Base-by-base conservation (phyloP, 2,888 invertebrate genomes). In the Globia sparganii region DNA sequence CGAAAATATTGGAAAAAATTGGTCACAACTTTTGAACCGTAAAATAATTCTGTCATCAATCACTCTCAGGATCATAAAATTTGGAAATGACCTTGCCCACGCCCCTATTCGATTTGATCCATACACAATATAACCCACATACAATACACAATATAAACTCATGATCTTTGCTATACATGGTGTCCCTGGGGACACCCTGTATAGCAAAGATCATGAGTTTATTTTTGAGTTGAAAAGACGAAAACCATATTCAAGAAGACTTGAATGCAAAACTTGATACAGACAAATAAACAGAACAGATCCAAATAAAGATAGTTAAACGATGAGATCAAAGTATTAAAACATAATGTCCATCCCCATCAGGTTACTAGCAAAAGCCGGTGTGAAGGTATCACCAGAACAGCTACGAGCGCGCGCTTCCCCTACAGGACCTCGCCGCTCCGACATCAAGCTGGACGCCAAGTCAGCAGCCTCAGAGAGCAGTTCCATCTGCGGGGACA, bases 381-480 rank as follows among this genome's bases (percentile, higher is more conserved):
- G 99, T 18, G 98, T 99, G 18, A 98, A 98, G 93, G 98, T 98
- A 72, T 98, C 98, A 13, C 97, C 98, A 0, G 98, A 98, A 31
- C 98, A 99, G 91, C 94, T 99, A 37, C 96, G 98, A 58, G 98
- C 99, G 0, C 97, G 99, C 46, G 98, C 98, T 0, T 99, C 99
- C 0, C 98, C 99, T 0, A 99, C 99, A 3, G 98, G 98, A 6
- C 98, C 98, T 4, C 97, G 98, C 25, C 97, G 98, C 66, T 98
- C 98, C 15, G 98, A 98, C 92, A 97, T 98, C 89, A 98, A 98
- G 91, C 94, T 98, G 86, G 98, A 98, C 90, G 97, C 98, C 49
- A 98, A 98, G 90, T 97, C 97, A 0, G 98, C 98, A 2, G 98
- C 98, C 9, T 98, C 98, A 4, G 98, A 98, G 93, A 97, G 97